Base-by-base conservation (phyloP, 2,888 invertebrate genomes). In the Cryptophagus acutangulus region DNA sequence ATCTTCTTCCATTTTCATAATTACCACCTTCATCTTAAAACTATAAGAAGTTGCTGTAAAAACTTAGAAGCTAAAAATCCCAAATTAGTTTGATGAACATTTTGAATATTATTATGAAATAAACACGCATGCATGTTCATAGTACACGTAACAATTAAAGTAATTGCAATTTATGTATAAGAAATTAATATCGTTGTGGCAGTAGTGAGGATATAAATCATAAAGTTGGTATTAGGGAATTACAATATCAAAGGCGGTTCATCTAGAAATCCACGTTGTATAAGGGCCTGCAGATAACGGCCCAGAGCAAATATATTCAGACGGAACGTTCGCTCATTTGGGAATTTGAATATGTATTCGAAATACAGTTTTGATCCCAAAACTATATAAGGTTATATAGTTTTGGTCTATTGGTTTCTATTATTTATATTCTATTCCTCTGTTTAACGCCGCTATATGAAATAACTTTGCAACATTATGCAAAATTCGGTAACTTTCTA, bases 171-270 rank as follows among this genome's bases (percentile, higher is more conserved):
- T 53, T 54, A 57, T 47, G 44, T 43, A 51, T 54, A 57, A 56
- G 51, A 57, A 51, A 54, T 46, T 49, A 54, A 56, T 54, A 52
- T 52, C 49, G 43, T 44, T 45, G 39, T 14, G 31, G 44, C 39
- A 58, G 55, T 54, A 59, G 58, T 54, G 52, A 60, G 58, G 62
- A 61, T 61, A 65, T 66, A 65, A 65, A 66, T 66, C 65, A 66
- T 66, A 56, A 63, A 64, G 58, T 62, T 60, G 62, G 59, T 59
- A 61, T 57, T 58, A 63, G 63, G 61, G 62, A 64, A 66, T 67
- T 67, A 65, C 63, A 67, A 67, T 67, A 67, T 67, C 67, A 66
- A 67, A 67, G 66, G 66, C 60, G 61, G 59, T 64, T 62, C 63
- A 65, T 65, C 65, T 62, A 59, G 57, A 62, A 65, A 63, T 63